phyloP scores from a whole-genome alignment of 2,113 vertebrate species.

The Copsychus sechellarum region DNA sequence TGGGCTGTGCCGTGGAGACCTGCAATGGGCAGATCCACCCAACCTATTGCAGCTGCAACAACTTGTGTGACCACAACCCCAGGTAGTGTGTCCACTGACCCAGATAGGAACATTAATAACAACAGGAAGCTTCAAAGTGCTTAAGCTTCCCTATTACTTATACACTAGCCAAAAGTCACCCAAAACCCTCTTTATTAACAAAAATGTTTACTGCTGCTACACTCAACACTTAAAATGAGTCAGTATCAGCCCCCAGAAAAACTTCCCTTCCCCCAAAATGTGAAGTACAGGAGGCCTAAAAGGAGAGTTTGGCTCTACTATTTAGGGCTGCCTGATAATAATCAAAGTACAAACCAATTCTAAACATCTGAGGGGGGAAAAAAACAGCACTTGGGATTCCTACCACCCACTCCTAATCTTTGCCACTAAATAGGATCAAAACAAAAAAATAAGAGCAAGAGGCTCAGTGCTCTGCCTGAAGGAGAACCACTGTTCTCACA shows the following conservation, averaged over 20 bases:
- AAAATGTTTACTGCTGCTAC: slow-evolving; percentile 9
- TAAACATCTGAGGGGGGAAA: not conserved
- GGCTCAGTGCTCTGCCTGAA: not conserved
- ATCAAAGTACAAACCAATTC: not conserved
- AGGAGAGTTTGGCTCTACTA: not conserved
- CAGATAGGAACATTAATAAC: not conserved
- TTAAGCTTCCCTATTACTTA: not conserved
- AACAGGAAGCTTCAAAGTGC: slow-evolving; percentile 30
- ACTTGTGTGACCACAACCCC: not conserved
- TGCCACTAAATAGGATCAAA: not conserved
- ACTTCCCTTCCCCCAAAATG: not conserved
- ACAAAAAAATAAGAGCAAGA: not conserved
- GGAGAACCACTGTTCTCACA: not conserved
- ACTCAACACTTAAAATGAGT: not conserved
- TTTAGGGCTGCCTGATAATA: not conserved
- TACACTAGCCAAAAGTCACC: not conserved
- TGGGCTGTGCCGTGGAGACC: not conserved
- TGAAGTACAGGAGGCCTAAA: not conserved
- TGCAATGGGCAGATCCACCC: not conserved
- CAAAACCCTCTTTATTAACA: slow-evolving; percentile 4
- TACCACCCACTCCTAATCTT: not conserved
- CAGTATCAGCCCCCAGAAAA: not conserved
- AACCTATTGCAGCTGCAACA: not conserved
- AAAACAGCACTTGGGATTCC: not conserved
- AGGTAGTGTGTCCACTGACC: not conserved